These are phyloP conservation scores for Trichosurus vulpecula DNA, from an alignment of 2,797 vertebrate genomes.

Conservation along the genomic window DNA sequence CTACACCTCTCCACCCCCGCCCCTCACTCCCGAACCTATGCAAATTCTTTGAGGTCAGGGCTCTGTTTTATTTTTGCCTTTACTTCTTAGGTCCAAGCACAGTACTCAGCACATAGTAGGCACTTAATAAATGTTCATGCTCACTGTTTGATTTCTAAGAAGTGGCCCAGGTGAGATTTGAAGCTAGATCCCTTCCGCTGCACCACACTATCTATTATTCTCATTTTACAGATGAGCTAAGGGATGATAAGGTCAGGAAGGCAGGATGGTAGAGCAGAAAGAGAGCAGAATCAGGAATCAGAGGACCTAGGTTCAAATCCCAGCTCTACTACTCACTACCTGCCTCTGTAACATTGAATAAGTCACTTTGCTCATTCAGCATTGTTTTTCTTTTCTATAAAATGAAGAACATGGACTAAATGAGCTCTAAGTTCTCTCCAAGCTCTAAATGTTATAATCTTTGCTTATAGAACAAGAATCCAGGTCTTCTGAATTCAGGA, in stretches of 20 bases:
- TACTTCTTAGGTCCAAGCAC: background rate
- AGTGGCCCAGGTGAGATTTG: background rate
- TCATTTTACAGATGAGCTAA: background rate
- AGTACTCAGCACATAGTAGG: background rate
- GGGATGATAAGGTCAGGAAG: background rate
- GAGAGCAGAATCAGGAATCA: background rate
- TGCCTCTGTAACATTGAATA: background rate
- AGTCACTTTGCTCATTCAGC: background rate
- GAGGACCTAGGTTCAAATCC: background rate
- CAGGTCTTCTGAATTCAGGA: background rate
- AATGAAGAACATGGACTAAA: background rate
- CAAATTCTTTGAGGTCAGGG: background rate
- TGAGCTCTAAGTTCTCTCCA: background rate
- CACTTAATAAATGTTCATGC: background rate
- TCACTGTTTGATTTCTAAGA: background rate
- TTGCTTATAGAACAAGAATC: background rate
- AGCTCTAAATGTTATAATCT: background rate
- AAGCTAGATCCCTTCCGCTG: background rate
- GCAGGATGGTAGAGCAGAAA: background rate
- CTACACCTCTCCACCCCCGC: background rate
- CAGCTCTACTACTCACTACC: background rate
- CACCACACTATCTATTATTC: background rate
- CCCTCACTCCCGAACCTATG: too few species aligned
- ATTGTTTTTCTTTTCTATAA: background rate
- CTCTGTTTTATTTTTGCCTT: background rate